A percentile compares a stretch with the other conserved stretches of the same genome.
phyloP scores from a whole-genome alignment of 2,888 invertebrate species.

The Drosophila recens region DNA sequence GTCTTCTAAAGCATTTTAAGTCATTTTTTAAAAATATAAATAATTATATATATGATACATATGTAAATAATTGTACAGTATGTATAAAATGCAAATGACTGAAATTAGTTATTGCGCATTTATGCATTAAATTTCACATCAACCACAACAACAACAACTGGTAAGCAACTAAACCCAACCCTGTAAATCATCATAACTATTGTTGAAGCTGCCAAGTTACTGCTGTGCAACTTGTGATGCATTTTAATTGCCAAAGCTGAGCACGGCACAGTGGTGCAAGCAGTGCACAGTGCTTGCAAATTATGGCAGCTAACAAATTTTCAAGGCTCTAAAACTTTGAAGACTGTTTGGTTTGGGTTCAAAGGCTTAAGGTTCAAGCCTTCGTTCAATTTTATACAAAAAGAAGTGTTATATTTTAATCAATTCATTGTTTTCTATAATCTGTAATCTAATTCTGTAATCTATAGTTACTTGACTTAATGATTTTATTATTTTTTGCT shows the following conservation, averaged over 20 bases:
- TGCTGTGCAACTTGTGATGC: slow-evolving; percentile 25
- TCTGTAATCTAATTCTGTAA: too few relatives aligned
- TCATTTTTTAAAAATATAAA: not conserved
- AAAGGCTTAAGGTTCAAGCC: too few relatives aligned
- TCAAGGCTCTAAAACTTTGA: not conserved
- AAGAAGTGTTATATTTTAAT: not conserved
- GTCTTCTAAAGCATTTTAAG: not conserved
- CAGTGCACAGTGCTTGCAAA: not conserved
- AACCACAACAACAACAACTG: slow-evolving; percentile 23
- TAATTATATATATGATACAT: slow-evolving; percentile 8
- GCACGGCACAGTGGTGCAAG: slow-evolving; percentile 1
- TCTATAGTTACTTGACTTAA: too few relatives aligned
- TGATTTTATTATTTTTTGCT: too few relatives aligned
- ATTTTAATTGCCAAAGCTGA: slow-evolving; percentile 12
- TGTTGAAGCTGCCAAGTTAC: slow-evolving; percentile 30
- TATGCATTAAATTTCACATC: slow-evolving; percentile 30
- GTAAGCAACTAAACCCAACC: slow-evolving; percentile 8
- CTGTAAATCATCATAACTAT: slow-evolving; percentile 38
- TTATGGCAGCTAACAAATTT: not conserved
- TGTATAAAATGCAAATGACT: slow-evolving; percentile 21
- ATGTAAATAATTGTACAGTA: slow-evolving; percentile 8
- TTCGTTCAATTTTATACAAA: not conserved
- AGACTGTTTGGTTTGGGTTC: not conserved
- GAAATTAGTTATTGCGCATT: slow-evolving; percentile 53
- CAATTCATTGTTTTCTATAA: too few relatives aligned